Conservation (phyloP, 2,797 vertebrate genomes). For the Gobionotothen gibberifrons region DNA sequence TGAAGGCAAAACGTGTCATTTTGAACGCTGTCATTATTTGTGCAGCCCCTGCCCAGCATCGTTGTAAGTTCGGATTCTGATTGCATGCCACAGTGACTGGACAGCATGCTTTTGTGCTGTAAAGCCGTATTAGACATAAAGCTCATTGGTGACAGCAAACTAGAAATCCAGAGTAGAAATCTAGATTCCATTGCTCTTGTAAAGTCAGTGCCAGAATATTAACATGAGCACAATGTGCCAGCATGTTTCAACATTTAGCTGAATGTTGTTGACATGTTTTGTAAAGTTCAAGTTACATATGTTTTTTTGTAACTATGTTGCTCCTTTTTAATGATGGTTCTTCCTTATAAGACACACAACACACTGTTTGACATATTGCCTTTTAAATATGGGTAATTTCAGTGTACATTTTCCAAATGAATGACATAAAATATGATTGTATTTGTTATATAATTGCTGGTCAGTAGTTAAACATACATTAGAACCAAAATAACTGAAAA, state of each 20-base stretch:
- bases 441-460: not conserved
- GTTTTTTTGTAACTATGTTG: not conserved
- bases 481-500: not conserved
- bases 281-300: not conserved
- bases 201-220: not conserved
- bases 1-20: not conserved
- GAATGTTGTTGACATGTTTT: not conserved
- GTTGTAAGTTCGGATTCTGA: not conserved
- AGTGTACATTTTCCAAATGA: not conserved
- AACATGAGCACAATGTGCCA: not conserved
- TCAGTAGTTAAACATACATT: not conserved
- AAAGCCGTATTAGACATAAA: not conserved
- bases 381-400: not conserved
- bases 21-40: not conserved
- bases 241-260: not conserved
- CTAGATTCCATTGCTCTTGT: not conserved
- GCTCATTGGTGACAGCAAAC: not conserved
- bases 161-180: not conserved
- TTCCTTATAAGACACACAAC: not conserved
- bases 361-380: not conserved
- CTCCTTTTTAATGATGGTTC: not conserved
- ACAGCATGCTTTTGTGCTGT: slow-evolving; percentile 1
- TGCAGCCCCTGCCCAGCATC: too few relatives aligned
- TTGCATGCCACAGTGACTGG: not conserved
- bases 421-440: not conserved